Base-by-base conservation (phyloP, 2,113 vertebrate species). In the Platycercus adscitus region DNA sequence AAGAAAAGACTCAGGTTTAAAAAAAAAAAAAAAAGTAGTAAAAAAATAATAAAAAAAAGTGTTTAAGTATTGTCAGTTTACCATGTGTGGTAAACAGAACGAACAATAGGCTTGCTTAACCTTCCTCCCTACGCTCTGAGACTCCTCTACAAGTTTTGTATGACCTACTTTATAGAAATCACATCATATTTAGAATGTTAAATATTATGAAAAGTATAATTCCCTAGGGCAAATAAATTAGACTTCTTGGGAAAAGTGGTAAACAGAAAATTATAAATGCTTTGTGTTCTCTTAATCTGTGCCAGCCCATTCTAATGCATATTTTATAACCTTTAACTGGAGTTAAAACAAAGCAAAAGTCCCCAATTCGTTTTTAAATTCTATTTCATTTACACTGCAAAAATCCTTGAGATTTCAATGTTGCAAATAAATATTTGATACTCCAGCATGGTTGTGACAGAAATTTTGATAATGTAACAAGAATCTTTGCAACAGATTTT, bases 51-150 rank as follows among this genome's bases (percentile, higher is more conserved):
- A 61, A 39, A 77, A 96, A 97, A 95, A 95, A 90, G 82, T 91
- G 78, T 98, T 97, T 96, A 98, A 98, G 94, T 97, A 96, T 97
- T 98, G 95, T 97, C 95, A 95, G 84, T 97, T 98, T 97, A 93
- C 88, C 84, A 55, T 95, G 96, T 94, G 83, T 80, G 91, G 93
- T 97, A 97, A 98, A 97, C 95, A 97, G 95, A 97, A 96, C 83
- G 86, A 97, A 96, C 94, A 95, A 96, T 96, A 92, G 93, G 78
- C 86, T 94, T 72, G 46, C 70, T 97, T 94, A 95, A 96, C 93
- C 83, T 93, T 94, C 86, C 41, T 91, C 43, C 33, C 83, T 68
- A 52, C 49, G 73, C 81, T 73, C 88, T 65, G 44, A 95, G 90
- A 94, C 91, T 89, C 50, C 86, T 95, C n/a, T 65, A 60, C 71